A percentile compares a stretch with the other conserved stretches of the same genome.
Evolutionary conservation across 1,140 invertebrate species (phyloP).

Genomic region (Tetramorium simillimum): DNA sequence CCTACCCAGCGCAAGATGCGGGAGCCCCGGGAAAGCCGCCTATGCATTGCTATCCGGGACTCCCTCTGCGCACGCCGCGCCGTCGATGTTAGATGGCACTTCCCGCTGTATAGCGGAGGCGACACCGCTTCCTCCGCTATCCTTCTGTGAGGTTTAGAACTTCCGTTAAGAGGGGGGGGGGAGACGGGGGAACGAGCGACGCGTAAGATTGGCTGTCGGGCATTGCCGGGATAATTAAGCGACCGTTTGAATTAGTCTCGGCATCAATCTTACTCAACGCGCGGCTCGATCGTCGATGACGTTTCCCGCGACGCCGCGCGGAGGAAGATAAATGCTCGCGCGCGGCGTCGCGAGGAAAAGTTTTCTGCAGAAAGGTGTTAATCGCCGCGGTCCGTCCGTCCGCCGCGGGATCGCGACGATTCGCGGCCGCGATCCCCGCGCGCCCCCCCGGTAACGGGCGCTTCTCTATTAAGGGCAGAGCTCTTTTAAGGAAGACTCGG

Average conservation of each 20-base stretch:
- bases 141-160: no score
- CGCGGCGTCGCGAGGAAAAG: slow-evolving; percentile 9
- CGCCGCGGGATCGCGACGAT: not conserved
- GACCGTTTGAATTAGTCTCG: slow-evolving; percentile 63
- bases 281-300: slow-evolving; percentile 39
- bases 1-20: no score
- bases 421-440: not conserved
- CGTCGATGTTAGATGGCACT: no score
- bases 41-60: no score
- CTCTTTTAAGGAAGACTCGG: slow-evolving; percentile 1
- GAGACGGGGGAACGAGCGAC: not conserved
- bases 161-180: no score
- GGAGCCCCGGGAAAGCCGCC: no score
- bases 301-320: slow-evolving; percentile 25
- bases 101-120: no score
- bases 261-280: slow-evolving; percentile 53
- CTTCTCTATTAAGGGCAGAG: slow-evolving; percentile 13
- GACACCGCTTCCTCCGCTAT: no score
- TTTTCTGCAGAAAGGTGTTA: not conserved
- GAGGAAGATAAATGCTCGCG: slow-evolving; percentile 46
- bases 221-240: slow-evolving; percentile 62
- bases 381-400: not conserved
- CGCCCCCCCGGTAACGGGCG: not conserved
- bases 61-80: no score
- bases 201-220: slow-evolving; percentile 34